phyloP scores from a whole-genome alignment of 2,888 invertebrate genomes.

The Charanyca ferruginea region DNA sequence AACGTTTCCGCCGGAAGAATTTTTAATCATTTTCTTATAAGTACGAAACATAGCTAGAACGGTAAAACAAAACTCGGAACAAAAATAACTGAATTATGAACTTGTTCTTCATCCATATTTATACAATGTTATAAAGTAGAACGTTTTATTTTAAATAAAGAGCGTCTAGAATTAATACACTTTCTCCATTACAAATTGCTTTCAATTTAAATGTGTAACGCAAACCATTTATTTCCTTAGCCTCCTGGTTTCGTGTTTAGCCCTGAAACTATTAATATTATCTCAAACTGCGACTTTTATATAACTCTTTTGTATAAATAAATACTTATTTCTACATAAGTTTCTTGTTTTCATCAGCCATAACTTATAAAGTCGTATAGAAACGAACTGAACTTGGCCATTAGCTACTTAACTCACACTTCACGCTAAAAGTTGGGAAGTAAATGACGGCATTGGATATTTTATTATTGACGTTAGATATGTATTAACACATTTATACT shows the following conservation, averaged over 20 bases:
- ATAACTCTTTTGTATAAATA: slow-evolving; percentile 7
- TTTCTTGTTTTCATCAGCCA: slow-evolving; percentile 18
- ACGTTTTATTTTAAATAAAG: slow-evolving; percentile 30
- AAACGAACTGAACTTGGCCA: slow-evolving; percentile 12
- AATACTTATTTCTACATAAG: slow-evolving; percentile 9
- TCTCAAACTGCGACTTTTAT: slow-evolving; percentile 17
- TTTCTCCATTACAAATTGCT: slow-evolving; percentile 41
- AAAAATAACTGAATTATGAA: slow-evolving; percentile 52
- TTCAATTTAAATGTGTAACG: slow-evolving; percentile 48
- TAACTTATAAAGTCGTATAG: slow-evolving; percentile 18
- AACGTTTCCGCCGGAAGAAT: slow-evolving; percentile 53
- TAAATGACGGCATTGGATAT: slow-evolving; percentile 11
- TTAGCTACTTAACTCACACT: slow-evolving; percentile 10
- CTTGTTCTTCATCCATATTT: slow-evolving; percentile 50
- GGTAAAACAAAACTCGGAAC: slow-evolving; percentile 33
- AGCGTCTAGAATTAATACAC: slow-evolving; percentile 39
- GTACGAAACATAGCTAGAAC: slow-evolving; percentile 39
- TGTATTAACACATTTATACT: slow-evolving; percentile 12
- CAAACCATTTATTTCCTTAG: slow-evolving; percentile 32
- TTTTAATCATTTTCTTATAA: slow-evolving; percentile 59
- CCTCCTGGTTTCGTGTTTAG: slow-evolving; percentile 26
- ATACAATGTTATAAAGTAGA: slow-evolving; percentile 42
- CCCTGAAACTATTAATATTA: slow-evolving; percentile 37
- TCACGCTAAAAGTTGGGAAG: slow-evolving; percentile 6
- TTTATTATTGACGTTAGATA: slow-evolving; percentile 18